These are phyloP conservation scores for Acanthurus tractus DNA, from an alignment of 2,797 vertebrate species.

Conservation along the genomic window DNA sequence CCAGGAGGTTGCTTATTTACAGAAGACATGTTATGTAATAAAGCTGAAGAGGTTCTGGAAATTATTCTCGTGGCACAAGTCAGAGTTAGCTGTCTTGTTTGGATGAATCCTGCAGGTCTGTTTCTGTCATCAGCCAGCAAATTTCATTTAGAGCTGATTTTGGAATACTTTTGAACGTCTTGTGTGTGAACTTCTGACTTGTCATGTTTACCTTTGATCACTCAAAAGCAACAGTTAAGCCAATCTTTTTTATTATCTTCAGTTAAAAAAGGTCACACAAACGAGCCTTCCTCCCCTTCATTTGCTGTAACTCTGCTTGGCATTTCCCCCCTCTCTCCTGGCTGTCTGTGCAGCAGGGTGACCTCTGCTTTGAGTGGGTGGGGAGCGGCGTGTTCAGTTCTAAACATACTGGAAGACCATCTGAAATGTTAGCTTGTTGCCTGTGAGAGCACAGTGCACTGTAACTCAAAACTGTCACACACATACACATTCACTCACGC, in stretches of 20 bases:
- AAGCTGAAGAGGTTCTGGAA: slow-evolving; percentile 26
- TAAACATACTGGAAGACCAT: slow-evolving; percentile 71
- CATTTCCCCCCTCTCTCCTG: slow-evolving; percentile 46
- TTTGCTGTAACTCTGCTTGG: slow-evolving; percentile 41
- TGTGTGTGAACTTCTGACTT: slow-evolving; percentile 33
- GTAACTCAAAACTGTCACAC: slow-evolving; percentile 58
- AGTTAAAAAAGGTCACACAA: slow-evolving; percentile 22
- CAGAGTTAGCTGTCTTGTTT: slow-evolving; percentile 10
- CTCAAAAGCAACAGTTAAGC: slow-evolving; percentile 20
- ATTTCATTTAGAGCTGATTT: slow-evolving; percentile 30
- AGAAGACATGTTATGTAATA: slow-evolving; percentile 1
- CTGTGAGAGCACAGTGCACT: slow-evolving; percentile 50
- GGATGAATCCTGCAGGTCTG: slow-evolving; percentile 44
- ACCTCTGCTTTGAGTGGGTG: slow-evolving; percentile 74
- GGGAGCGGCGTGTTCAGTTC: slow-evolving; percentile 62
- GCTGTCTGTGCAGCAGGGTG: slow-evolving; percentile 55
- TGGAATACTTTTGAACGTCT: slow-evolving; percentile 24
- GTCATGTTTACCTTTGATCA: slow-evolving; percentile 29
- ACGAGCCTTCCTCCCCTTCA: slow-evolving; percentile 2
- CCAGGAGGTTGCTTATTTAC: slow-evolving; percentile 8
- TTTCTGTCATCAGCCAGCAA: slow-evolving; percentile 61
- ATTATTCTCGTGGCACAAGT: slow-evolving; percentile 32
- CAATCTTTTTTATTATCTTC: slow-evolving; percentile 11
- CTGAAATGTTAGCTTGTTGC: slow-evolving; percentile 68
- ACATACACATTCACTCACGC: slow-evolving; percentile 8